Evolutionary conservation across 2,113 vertebrate species (phyloP).

Genomic region (Seriola rivoliana): DNA sequence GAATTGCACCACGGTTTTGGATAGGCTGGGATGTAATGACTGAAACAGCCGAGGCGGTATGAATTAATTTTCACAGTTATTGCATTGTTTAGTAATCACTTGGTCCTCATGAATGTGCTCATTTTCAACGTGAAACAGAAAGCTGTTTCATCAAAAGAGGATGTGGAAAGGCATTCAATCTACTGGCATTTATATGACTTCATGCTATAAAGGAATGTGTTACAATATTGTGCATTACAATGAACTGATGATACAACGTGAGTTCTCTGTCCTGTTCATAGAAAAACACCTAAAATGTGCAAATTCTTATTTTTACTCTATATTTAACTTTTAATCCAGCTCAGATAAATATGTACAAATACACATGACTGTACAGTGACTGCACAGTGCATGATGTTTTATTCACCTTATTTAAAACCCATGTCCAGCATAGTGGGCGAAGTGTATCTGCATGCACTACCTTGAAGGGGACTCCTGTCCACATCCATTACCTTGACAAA

Average conservation of each 20-base stretch:
- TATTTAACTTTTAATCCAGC: background rate
- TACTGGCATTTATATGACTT: background rate
- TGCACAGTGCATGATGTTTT: constrained; percentile 2
- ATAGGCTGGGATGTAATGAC: constrained; percentile 47
- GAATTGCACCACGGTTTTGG: constrained; percentile 43
- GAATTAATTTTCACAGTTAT: constrained; percentile 53
- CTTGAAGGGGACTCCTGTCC: background rate
- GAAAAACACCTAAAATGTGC: background rate
- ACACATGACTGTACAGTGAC: background rate
- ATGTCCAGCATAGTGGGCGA: background rate
- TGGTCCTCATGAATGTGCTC: constrained; percentile 29
- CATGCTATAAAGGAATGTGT: background rate
- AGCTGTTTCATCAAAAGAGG: constrained; percentile 10
- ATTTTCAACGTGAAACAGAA: constrained; percentile 37
- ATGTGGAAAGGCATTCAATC: background rate
- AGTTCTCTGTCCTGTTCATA: background rate
- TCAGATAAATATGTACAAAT: background rate
- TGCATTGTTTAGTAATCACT: constrained; percentile 57
- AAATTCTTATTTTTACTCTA: background rate
- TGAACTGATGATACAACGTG: background rate
- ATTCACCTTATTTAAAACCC: background rate
- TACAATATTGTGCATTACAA: background rate
- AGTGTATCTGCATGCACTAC: background rate
- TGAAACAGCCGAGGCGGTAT: constrained; percentile 37
- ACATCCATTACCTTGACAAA: constrained; percentile 26